Evolutionary conservation across 2,113 vertebrate species (phyloP).

Genomic region (Boulengeromyrus knoepffleri): DNA sequence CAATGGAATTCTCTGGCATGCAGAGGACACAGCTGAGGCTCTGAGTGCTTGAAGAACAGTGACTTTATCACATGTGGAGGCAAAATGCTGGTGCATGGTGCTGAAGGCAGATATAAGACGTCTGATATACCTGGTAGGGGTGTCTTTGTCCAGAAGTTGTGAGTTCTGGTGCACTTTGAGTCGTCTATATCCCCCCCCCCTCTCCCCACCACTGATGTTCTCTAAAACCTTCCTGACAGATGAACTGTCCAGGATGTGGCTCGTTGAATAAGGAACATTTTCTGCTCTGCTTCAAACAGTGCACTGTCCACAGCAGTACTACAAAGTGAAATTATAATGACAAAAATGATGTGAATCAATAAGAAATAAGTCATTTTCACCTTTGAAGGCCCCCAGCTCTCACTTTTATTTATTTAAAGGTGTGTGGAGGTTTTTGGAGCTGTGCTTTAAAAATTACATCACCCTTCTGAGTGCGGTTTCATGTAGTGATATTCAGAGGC

Average conservation of each 20-base stretch:
- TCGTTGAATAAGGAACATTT: constrained; percentile 19
- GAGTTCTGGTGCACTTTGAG: constrained; percentile 38
- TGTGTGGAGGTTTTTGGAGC: constrained; percentile 61
- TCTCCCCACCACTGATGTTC: not conserved
- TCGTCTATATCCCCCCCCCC: constrained; percentile 9
- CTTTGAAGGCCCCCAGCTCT: constrained; percentile 56
- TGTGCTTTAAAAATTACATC: constrained; percentile 67
- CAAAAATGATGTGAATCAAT: constrained; percentile 44
- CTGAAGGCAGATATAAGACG: not conserved
- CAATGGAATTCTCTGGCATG: not conserved
- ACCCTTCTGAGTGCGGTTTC: constrained; percentile 66
- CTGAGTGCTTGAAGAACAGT: not conserved
- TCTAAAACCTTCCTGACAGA: constrained; percentile 23
- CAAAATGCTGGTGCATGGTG: not conserved
- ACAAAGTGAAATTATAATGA: constrained; percentile 54
- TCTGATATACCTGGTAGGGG: constrained; percentile 8
- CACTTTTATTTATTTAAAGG: constrained; percentile 72
- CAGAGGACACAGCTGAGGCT: not conserved
- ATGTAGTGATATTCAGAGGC: constrained; percentile 60
- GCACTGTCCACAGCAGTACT: constrained; percentile 34
- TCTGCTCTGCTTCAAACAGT: not conserved
- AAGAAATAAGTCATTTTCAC: constrained; percentile 40
- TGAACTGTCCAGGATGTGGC: constrained; percentile 26
- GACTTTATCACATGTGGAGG: not conserved
- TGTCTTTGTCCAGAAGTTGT: constrained; percentile 43